phyloP scores from a whole-genome alignment of 2,113 vertebrate genomes.

The Megaceryle torquata region DNA sequence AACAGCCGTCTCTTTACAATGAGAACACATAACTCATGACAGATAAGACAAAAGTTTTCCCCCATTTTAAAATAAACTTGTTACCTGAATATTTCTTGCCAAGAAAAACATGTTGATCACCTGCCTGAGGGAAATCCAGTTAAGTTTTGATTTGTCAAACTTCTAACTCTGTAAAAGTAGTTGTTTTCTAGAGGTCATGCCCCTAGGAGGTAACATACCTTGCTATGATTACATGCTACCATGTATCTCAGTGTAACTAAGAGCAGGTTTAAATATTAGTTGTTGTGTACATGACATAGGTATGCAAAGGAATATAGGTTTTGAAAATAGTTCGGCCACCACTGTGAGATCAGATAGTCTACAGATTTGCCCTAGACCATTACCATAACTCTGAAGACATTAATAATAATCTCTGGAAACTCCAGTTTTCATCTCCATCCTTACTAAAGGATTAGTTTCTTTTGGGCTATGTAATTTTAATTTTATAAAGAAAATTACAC shows the following conservation, averaged over 20 bases:
- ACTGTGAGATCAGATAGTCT: neutral
- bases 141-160: neutral
- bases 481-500: neutral
- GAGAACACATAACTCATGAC: neutral
- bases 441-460: neutral
- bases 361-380: neutral
- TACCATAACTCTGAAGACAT: neutral
- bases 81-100: neutral
- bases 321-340: neutral
- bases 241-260: neutral
- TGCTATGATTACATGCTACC: neutral
- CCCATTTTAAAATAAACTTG: neutral
- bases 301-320: neutral
- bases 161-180: neutral
- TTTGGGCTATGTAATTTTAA: neutral
- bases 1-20: neutral
- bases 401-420: neutral
- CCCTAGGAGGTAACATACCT: neutral
- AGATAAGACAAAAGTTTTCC: neutral
- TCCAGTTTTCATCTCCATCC: neutral
- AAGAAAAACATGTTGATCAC: neutral
- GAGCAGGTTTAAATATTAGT: neutral
- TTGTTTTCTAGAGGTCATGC: neutral
- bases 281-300: neutral
- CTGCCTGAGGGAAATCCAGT: neutral